A percentile compares a stretch with the other conserved stretches of the same genome.
Evolutionary conservation across 2,888 invertebrate species (phyloP).

Genomic region (Cabera pusaria): DNA sequence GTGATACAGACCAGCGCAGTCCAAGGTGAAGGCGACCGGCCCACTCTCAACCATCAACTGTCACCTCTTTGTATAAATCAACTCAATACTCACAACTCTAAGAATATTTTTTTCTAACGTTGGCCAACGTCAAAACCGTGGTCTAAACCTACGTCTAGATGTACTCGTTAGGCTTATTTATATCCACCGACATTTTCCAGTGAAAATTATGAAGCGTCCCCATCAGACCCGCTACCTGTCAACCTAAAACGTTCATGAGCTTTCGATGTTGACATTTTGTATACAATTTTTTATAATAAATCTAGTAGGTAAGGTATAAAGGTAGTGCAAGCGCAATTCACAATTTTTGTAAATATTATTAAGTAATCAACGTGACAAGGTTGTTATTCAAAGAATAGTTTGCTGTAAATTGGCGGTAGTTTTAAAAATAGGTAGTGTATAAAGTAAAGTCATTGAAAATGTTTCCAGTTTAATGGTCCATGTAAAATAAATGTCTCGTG

Average conservation of each 20-base stretch:
- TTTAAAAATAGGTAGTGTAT: too few species aligned
- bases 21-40: slow-evolving; percentile 77
- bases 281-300: too few species aligned
- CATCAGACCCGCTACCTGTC: slow-evolving; percentile 9
- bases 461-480: slow-evolving; percentile 47
- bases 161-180: too few species aligned
- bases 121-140: too few species aligned
- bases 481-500: slow-evolving; percentile 49
- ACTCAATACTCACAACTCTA: slow-evolving; percentile 48
- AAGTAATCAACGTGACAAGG: too few species aligned
- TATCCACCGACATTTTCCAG: slow-evolving; percentile 7
- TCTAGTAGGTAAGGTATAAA: too few species aligned
- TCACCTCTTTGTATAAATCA: slow-evolving; percentile 64
- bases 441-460: slow-evolving; percentile 40
- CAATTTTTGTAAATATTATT: too few species aligned
- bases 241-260: slow-evolving; percentile 7
- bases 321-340: too few species aligned
- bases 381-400: too few species aligned
- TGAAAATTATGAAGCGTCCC: slow-evolving; percentile 5
- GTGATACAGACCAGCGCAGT: slow-evolving; percentile 69
- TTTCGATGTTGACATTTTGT: slow-evolving; percentile 26
- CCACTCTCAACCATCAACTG: slow-evolving; percentile 50
- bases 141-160: too few species aligned
- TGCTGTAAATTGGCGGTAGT: too few species aligned
- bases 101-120: slow-evolving; percentile 21